Conservation (phyloP, 2,888 invertebrate genomes). For the Allacma fusca region DNA sequence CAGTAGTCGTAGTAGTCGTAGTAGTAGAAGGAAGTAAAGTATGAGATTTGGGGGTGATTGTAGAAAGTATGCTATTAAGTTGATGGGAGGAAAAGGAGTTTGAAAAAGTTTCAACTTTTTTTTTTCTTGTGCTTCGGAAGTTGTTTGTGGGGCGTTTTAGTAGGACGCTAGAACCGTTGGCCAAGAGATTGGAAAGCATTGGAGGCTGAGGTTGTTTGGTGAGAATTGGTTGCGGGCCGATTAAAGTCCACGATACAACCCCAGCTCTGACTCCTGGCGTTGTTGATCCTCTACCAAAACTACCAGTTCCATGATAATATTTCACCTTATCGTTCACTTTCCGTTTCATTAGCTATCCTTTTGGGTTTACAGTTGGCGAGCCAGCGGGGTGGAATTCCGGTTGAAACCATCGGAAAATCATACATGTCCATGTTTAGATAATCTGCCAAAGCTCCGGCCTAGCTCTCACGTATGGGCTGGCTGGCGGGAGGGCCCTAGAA, state of each 20-base stretch:
- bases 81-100: too few species aligned
- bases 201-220: neutral
- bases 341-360: conserved; percentile 49
- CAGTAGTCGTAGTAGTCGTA: too few species aligned
- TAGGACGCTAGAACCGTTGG: too few species aligned
- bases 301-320: neutral
- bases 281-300: neutral
- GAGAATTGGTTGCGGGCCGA: neutral
- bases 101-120: too few species aligned
- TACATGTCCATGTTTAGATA: neutral
- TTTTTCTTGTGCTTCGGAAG: too few species aligned
- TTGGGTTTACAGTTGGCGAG: conserved; percentile 23
- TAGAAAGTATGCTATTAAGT: too few species aligned
- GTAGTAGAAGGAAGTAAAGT: too few species aligned
- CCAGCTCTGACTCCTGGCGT: neutral
- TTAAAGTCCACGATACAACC: neutral
- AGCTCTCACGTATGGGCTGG: too few species aligned
- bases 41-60: too few species aligned
- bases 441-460: too few species aligned
- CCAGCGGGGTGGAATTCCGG: conserved; percentile 7
- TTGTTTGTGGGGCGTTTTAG: too few species aligned
- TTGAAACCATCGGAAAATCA: conserved; percentile 17
- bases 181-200: neutral
- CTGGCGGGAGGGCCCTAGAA: too few species aligned
- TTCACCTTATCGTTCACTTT: conserved; percentile 51